These are phyloP conservation scores for Tuberolachnus salignus DNA, from an alignment of 2,888 invertebrate genomes.

Conservation along the genomic window DNA sequence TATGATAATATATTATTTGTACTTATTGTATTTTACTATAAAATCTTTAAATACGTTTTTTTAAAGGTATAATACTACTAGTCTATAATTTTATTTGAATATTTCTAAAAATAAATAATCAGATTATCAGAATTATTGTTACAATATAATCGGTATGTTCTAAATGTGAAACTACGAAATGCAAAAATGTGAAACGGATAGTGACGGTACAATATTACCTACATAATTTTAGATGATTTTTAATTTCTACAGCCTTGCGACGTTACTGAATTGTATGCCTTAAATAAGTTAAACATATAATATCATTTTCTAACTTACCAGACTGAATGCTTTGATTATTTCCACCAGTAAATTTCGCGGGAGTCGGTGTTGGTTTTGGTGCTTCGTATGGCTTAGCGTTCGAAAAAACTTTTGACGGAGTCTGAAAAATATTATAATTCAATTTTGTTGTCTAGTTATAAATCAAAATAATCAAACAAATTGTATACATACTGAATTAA, in stretches of 20 bases:
- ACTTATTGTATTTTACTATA: too few relatives aligned
- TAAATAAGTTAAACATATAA: neutral
- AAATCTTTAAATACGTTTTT: too few relatives aligned
- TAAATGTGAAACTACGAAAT: too few relatives aligned
- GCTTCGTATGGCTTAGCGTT: conserved; percentile 41
- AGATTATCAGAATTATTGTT: too few relatives aligned
- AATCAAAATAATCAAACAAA: neutral
- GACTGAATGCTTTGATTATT: conserved; percentile 32
- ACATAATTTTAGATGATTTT: too few relatives aligned
- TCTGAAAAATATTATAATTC: conserved; percentile 22
- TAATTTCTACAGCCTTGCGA: too few relatives aligned
- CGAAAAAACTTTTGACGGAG: conserved; percentile 15
- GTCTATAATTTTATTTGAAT: too few relatives aligned
- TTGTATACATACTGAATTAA: neutral
- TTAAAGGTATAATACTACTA: too few relatives aligned
- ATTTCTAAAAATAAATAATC: too few relatives aligned
- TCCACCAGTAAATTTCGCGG: conserved; percentile 20
- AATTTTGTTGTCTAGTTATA: neutral
- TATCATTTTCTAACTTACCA: conserved; percentile 13
- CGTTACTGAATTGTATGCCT: too few relatives aligned
- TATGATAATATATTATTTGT: neutral
- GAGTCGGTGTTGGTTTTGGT: conserved; percentile 38
- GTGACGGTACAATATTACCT: too few relatives aligned
- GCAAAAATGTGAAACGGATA: too few relatives aligned
- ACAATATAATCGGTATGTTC: neutral